Percentiles rank a stretch among this genome's conserved stretches.
phyloP scores from a whole-genome alignment of 2,888 invertebrate genomes.

The Mimachlamys varia region DNA sequence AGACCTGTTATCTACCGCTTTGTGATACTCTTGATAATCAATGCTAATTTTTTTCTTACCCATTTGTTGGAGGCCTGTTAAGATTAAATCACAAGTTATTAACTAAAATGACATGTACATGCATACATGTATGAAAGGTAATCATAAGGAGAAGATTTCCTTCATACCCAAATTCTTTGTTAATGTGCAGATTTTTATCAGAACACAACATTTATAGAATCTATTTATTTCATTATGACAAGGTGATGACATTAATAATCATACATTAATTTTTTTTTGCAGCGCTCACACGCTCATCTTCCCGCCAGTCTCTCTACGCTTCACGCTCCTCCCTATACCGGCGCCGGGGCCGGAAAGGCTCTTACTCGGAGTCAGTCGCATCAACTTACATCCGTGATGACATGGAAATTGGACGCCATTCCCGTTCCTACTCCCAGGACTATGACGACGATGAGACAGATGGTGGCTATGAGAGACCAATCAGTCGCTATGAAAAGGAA shows the following conservation, averaged over 20 bases:
- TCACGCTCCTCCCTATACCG: conserved; percentile 74
- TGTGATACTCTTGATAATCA: too few species aligned
- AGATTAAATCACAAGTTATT: too few species aligned
- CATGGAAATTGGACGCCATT: conserved; percentile 63
- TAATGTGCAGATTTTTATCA: too few species aligned
- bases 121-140: too few species aligned
- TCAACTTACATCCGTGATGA: conserved; percentile 71
- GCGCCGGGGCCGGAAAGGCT: conserved; percentile 63
- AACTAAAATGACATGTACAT: too few species aligned
- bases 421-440: conserved; percentile 53
- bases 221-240: too few species aligned
- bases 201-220: too few species aligned
- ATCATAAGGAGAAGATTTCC: too few species aligned
- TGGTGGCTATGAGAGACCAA: conserved; percentile 64
- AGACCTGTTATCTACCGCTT: too few species aligned
- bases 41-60: too few species aligned
- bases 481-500: conserved; percentile 65
- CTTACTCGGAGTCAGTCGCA: conserved; percentile 63
- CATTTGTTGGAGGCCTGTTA: too few species aligned
- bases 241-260: not conserved
- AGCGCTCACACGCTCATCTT: conserved; percentile 71
- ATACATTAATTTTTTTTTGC: not conserved
- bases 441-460: conserved; percentile 60
- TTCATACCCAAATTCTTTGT: too few species aligned
- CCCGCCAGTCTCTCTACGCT: conserved; percentile 72